phyloP scores from a whole-genome alignment of 2,797 vertebrate genomes.

The Trachops cirrhosus region DNA sequence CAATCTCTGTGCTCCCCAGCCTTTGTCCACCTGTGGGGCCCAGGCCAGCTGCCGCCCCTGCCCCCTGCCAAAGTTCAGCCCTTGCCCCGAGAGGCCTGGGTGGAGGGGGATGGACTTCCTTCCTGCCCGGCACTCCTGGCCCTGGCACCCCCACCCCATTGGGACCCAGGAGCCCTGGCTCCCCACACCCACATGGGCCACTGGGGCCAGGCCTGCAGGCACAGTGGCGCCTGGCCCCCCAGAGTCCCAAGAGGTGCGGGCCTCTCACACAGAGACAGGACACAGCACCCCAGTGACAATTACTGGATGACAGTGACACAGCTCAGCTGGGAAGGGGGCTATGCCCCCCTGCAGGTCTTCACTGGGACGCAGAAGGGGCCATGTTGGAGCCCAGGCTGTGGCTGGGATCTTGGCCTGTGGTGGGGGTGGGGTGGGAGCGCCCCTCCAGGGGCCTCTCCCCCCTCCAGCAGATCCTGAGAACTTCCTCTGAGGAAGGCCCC shows the following conservation, averaged over 20 bases:
- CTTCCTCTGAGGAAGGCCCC: conserved; percentile 63
- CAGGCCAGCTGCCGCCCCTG: neutral
- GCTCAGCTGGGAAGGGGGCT: neutral
- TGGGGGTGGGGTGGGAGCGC: neutral
- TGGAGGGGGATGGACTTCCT: neutral
- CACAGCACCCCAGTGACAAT: neutral
- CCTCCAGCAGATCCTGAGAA: conserved; percentile 44
- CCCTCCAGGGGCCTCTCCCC: neutral
- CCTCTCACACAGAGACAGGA: neutral
- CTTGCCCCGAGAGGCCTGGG: neutral
- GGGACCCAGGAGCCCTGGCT: neutral
- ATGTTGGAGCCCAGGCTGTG: neutral
- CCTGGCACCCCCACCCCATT: neutral
- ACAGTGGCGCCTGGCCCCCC: neutral
- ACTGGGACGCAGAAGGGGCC: neutral
- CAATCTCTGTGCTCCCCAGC: neutral
- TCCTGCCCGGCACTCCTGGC: neutral
- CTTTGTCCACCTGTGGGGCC: neutral
- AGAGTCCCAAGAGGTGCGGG: neutral
- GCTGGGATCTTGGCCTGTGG: neutral
- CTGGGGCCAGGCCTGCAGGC: neutral
- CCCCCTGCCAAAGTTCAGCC: neutral
- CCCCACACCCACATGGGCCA: too few species aligned
- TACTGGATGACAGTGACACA: neutral
- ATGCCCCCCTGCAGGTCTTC: neutral